phyloP scores from a whole-genome alignment of 2,797 vertebrate species.

The Erpetoichthys calabaricus region DNA sequence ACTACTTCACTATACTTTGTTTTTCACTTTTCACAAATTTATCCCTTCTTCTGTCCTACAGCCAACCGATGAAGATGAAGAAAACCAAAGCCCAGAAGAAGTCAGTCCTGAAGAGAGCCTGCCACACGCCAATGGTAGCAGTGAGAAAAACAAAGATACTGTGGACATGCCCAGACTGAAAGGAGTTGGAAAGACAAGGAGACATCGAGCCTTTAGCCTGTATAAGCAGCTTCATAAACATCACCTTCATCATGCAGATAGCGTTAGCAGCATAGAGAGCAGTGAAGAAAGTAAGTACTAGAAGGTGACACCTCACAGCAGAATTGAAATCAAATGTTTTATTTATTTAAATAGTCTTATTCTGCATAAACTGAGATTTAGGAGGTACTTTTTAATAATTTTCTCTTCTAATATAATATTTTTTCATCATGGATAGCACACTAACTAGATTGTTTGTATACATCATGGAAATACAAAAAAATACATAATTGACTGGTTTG shows the following conservation, averaged over 20 bases:
- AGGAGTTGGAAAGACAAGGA: constrained; percentile 52
- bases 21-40: no score
- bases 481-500: no score
- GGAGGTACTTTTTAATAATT: no score
- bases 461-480: no score
- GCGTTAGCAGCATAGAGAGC: constrained; percentile 73
- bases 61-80: neutral
- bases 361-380: no score
- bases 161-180: constrained; percentile 60
- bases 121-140: constrained; percentile 23
- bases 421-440: no score
- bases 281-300: constrained; percentile 52
- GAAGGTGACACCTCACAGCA: neutral
- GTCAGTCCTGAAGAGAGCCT: neutral
- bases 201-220: constrained; percentile 62
- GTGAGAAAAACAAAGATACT: constrained; percentile 23
- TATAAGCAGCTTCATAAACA: constrained; percentile 68
- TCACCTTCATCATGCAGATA: constrained; percentile 52
- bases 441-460: no score
- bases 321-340: no score
- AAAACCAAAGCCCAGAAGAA: neutral
- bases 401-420: no score
- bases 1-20: no score
- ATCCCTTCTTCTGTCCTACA: no score
- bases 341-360: no score